These are phyloP conservation scores for Myripristis jacobus DNA, from an alignment of 2,797 vertebrate species.

Conservation along the genomic window DNA sequence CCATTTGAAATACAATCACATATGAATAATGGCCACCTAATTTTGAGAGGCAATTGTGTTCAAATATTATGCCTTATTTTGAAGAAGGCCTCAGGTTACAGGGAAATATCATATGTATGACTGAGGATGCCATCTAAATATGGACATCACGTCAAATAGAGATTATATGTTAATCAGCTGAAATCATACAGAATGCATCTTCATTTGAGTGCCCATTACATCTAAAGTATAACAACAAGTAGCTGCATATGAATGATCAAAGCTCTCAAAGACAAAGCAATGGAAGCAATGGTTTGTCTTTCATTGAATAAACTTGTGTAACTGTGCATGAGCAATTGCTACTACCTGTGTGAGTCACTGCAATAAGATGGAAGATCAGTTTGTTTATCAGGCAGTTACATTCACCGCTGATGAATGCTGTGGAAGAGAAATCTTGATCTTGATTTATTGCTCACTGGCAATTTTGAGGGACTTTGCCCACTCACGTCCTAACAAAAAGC, in stretches of 20 bases:
- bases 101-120: constrained; percentile 3
- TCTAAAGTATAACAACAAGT: not conserved
- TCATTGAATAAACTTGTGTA: too few species aligned
- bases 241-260: constrained; percentile 16
- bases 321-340: too few species aligned
- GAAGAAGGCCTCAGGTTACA: not conserved
- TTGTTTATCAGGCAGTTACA: too few species aligned
- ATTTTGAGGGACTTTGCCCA: too few species aligned
- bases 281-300: too few species aligned
- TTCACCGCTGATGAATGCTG: too few species aligned
- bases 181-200: constrained; percentile 8
- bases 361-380: too few species aligned
- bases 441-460: too few species aligned
- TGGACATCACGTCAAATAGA: not conserved
- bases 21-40: constrained; percentile 14
- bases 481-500: too few species aligned
- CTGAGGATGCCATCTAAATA: not conserved
- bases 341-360: too few species aligned
- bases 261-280: not conserved
- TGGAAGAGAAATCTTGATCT: too few species aligned
- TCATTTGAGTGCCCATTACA: not conserved
- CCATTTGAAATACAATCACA: not conserved
- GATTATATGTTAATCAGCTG: constrained; percentile 15
- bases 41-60: not conserved
- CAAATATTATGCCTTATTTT: not conserved